Evolutionary conservation across 23 tunicate genomes (phyloP), one percentile per base, ranked within the genome.

Genomic region (Clavelina lepadiformis): DNA sequence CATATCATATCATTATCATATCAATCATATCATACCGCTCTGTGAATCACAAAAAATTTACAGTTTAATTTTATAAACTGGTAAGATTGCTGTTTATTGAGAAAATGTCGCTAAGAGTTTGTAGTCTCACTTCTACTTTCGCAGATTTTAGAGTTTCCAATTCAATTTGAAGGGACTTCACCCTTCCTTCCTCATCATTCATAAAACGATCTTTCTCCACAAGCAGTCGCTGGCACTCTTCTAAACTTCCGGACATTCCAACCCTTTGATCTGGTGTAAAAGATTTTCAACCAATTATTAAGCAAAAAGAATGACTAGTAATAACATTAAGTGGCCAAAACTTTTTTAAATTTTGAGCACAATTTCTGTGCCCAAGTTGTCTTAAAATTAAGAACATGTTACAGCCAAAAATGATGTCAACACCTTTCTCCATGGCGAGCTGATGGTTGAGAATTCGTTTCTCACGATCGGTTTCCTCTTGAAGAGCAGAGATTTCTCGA

Each of bases 401-500:
- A 7, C 8, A 54, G 22, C n/a, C n/a, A 54, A 11, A 15, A 11
- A 54, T 54, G 6, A 33, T 35, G 5, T 28, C n/a, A n/a, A n/a
- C 13, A 86, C 95, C 95, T 78, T 86, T 74, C 27, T 80, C 84
- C 84, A 86, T 78, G 44, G 83, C 83, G 2, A 86, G 77, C 69
- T 86, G 95, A 58, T 86, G 95, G 34, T 57, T 79, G 1, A 86
- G 68, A 33, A 86, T 86, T 49, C 95, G 58, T 51, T 77, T 77
- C 50, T 86, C 83, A 0, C 95, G 44, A 2, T 58, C 76, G 1
- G 95, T 57, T 5, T 86, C 95, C 37, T 77, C 60, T 35, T 65
- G 65, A 29, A 86, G 19, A 30, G 65, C 85, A 38, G 71, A 84
- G 34, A 77, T 37, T 58, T 86, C 95, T 28, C 75, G 69, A 0